Conservation (phyloP, 2,888 invertebrate genomes). For the Selenia dentaria region DNA sequence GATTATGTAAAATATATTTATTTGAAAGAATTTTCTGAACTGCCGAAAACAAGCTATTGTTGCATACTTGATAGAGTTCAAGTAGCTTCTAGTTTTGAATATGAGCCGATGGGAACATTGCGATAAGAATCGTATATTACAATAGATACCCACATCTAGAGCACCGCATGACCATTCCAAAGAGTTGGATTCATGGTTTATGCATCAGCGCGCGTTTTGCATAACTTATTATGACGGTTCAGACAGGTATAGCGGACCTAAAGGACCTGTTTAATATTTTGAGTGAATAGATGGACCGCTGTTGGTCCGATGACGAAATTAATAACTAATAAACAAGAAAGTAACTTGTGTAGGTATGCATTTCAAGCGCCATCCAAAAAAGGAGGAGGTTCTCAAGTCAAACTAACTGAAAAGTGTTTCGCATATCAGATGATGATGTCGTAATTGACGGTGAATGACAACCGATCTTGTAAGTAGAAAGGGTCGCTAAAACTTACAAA, state of each 20-base stretch:
- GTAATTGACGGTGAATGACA: too few species aligned
- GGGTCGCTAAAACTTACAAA: too few species aligned
- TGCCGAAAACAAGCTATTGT: too few species aligned
- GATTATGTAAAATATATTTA: too few species aligned
- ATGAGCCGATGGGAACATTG: constrained; percentile 15
- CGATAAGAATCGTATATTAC: constrained; percentile 19
- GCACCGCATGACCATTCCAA: constrained; percentile 35
- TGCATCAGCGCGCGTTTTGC: constrained; percentile 31
- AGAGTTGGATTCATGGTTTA: constrained; percentile 37
- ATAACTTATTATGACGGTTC: constrained; percentile 34
- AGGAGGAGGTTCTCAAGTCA: not conserved
- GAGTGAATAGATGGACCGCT: constrained; percentile 18
- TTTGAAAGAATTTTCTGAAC: too few species aligned
- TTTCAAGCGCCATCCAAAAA: not conserved
- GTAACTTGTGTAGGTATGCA: too few species aligned
- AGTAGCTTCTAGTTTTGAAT: not conserved
- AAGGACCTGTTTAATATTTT: constrained; percentile 31
- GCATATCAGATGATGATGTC: too few species aligned
- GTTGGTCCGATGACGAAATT: not conserved
- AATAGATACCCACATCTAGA: constrained; percentile 31
- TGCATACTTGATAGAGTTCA: not conserved
- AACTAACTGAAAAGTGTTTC: too few species aligned
- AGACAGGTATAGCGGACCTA: constrained; percentile 24
- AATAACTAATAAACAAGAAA: too few species aligned
- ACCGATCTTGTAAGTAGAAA: too few species aligned